These are phyloP conservation scores for Rhagonycha fulva DNA, from an alignment of 2,888 invertebrate species.

Conservation along the genomic window DNA sequence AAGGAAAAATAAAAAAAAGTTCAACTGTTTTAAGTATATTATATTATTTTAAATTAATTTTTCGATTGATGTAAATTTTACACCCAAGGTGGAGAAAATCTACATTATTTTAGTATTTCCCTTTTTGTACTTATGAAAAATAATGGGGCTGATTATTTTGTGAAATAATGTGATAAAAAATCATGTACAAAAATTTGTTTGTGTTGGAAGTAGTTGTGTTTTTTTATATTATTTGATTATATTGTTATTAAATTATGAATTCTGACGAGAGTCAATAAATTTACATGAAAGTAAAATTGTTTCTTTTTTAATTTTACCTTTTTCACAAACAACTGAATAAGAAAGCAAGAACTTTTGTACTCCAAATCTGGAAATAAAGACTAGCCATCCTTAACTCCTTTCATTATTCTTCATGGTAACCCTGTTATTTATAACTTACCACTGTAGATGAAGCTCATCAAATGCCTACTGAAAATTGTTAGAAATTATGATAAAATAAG, in stretches of 20 bases:
- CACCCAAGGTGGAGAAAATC: background rate
- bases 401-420: too few species aligned
- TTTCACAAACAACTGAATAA: too few species aligned
- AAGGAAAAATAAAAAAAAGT: too few species aligned
- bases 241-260: background rate
- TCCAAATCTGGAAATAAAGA: too few species aligned
- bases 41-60: background rate
- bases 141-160: background rate
- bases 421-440: too few species aligned
- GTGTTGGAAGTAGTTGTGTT: background rate
- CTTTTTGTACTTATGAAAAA: conserved; percentile 43
- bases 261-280: background rate
- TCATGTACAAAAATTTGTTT: background rate
- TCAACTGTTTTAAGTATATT: background rate
- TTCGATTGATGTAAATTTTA: background rate
- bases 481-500: background rate
- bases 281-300: background rate
- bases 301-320: too few species aligned
- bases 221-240: background rate
- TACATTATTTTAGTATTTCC: background rate
- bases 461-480: background rate
- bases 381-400: too few species aligned
- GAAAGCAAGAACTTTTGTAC: too few species aligned
- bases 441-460: too few species aligned
- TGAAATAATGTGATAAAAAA: background rate